These are phyloP conservation scores for Metopolophium dirhodum DNA, from an alignment of 1,140 invertebrate species.

Conservation along the genomic window DNA sequence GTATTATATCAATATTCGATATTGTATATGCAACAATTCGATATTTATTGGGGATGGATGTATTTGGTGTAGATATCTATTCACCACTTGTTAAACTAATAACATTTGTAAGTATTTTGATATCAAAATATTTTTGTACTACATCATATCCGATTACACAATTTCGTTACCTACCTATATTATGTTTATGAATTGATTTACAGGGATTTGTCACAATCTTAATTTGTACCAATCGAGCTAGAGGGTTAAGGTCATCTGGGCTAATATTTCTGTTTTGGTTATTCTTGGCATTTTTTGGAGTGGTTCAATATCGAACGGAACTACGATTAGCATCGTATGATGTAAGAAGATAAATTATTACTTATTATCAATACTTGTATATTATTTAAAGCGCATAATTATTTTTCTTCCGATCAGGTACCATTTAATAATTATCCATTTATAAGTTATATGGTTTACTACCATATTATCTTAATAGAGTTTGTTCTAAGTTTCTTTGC, in stretches of 20 bases:
- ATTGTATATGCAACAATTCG: constrained; percentile 46
- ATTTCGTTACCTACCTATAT: not conserved
- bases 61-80: constrained; percentile 72
- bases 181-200: not conserved
- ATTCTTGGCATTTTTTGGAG: constrained; percentile 72
- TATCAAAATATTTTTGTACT: not conserved
- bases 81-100: constrained; percentile 77
- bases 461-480: constrained; percentile 74
- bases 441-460: constrained; percentile 83
- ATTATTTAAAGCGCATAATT: not conserved
- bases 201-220: constrained; percentile 75
- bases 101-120: constrained; percentile 76
- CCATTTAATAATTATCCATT: constrained; percentile 67
- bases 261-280: constrained; percentile 90
- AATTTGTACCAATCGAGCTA: constrained; percentile 78
- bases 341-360: constrained; percentile 57
- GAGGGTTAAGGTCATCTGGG: constrained; percentile 87
- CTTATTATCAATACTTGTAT: too few relatives aligned
- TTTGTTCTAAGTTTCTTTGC: constrained; percentile 84
- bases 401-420: not conserved
- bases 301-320: constrained; percentile 77
- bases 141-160: too few relatives aligned
- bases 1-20: constrained; percentile 40
- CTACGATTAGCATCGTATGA: constrained; percentile 63
- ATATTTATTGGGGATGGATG: constrained; percentile 63